Percentiles rank a stretch among this genome's conserved stretches.
phyloP scores from a whole-genome alignment of 2,113 vertebrate genomes.

The Nothocercus julius region DNA sequence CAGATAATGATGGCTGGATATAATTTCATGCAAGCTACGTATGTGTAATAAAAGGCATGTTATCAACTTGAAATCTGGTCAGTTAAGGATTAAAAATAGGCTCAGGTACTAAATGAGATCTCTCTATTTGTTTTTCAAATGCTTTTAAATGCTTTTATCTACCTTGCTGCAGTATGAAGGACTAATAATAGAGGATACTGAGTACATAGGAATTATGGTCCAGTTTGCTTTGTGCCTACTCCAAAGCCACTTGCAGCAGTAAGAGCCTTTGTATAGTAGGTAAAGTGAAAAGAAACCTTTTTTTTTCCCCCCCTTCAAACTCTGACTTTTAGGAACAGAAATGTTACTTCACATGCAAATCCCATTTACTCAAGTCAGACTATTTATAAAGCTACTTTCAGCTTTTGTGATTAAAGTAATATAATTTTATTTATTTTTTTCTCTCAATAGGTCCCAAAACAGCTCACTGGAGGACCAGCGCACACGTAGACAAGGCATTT shows the following conservation, averaged over 20 bases:
- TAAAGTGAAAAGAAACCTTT: not conserved
- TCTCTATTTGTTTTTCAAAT: slow-evolving; percentile 14
- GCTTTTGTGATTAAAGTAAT: not conserved
- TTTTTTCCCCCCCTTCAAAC: not conserved
- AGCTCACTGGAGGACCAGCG: not conserved
- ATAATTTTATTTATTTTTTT: not conserved
- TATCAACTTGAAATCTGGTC: slow-evolving; percentile 4
- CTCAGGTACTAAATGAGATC: not conserved
- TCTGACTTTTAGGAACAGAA: not conserved
- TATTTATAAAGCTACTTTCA: not conserved
- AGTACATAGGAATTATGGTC: not conserved
- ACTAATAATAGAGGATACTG: slow-evolving; percentile 1
- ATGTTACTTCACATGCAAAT: not conserved
- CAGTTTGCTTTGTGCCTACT: slow-evolving; percentile 20
- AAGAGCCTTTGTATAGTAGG: not conserved
- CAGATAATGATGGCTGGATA: not conserved
- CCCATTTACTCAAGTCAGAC: not conserved
- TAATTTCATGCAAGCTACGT: not conserved
- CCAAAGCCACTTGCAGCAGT: slow-evolving; percentile 13
- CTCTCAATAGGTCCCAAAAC: not conserved
- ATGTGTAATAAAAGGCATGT: not conserved
- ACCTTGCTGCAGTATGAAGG: not conserved
- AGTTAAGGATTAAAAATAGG: slow-evolving; percentile 40
- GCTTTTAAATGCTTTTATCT: slow-evolving; percentile 41
- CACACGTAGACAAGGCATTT: accelerated